phyloP scores from a whole-genome alignment of 2,797 vertebrate species.

The Spatula clypeata region DNA sequence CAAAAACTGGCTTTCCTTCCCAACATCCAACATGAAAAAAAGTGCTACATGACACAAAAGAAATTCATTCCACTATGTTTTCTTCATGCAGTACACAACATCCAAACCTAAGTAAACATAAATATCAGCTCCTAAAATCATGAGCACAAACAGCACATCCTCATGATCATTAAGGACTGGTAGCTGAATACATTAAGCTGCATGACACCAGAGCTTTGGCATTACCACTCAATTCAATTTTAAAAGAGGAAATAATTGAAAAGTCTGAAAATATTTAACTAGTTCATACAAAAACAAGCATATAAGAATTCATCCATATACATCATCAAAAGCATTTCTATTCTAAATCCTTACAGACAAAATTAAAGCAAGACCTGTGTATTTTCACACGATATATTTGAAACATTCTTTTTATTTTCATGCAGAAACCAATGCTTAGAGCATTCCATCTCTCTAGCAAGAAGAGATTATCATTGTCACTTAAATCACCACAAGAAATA shows the following conservation, averaged over 20 bases:
- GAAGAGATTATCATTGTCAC: conserved; percentile 14
- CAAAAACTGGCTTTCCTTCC: too few relatives aligned
- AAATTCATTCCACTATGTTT: neutral
- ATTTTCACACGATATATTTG: neutral
- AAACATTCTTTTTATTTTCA: neutral
- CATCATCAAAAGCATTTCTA: neutral
- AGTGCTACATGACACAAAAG: neutral
- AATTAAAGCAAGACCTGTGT: neutral
- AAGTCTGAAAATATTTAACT: neutral
- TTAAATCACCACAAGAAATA: conserved; percentile 22
- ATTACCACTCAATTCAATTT: neutral
- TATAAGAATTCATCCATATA: neutral
- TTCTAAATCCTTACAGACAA: neutral
- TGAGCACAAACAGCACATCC: neutral
- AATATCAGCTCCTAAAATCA: neutral
- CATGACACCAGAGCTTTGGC: neutral
- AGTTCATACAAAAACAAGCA: neutral
- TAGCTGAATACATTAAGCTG: neutral
- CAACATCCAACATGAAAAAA: too few relatives aligned
- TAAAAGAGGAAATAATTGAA: neutral
- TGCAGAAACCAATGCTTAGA: neutral
- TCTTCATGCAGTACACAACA: neutral
- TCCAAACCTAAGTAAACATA: neutral
- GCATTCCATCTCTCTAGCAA: neutral
- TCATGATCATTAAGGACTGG: neutral